A percentile compares a stretch with the other conserved stretches of the same genome.
These are phyloP conservation scores for Hydroisotoma schaefferi DNA, from an alignment of 2,888 invertebrate species.

Conservation along the genomic window DNA sequence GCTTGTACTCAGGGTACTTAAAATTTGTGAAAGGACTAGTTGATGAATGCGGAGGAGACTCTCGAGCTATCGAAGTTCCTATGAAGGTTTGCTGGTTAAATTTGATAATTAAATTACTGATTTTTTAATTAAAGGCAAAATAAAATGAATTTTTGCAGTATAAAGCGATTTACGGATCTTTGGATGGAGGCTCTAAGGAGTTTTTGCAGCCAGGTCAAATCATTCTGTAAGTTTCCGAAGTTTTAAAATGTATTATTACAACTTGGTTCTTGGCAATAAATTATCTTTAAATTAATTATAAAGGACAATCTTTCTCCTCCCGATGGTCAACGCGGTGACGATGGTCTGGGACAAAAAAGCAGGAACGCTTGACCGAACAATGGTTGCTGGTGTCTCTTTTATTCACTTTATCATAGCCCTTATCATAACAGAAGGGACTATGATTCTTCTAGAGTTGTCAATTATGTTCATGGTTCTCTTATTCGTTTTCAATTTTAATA, in stretches of 20 bases:
- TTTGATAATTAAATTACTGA: not conserved
- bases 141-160: not conserved
- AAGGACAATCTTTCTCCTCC: conserved; percentile 8
- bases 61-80: not conserved
- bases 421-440: not conserved
- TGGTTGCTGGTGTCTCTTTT: not conserved
- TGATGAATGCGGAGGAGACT: not conserved
- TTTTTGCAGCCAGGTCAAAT: conserved; percentile 3
- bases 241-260: not conserved
- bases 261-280: not conserved
- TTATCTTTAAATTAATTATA: not conserved
- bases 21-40: not conserved
- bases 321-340: not conserved
- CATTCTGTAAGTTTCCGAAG: not conserved
- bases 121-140: not conserved
- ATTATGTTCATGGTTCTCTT: not conserved
- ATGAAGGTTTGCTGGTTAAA: no score
- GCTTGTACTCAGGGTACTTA: not conserved
- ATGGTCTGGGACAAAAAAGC: not conserved
- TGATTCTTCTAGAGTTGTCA: not conserved
- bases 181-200: not conserved
- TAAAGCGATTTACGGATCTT: not conserved
- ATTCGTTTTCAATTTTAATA: not conserved
- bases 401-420: not conserved
- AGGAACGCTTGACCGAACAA: not conserved